These are phyloP conservation scores for Agrypnia vestita DNA, from an alignment of 1,140 invertebrate species.

Conservation along the genomic window DNA sequence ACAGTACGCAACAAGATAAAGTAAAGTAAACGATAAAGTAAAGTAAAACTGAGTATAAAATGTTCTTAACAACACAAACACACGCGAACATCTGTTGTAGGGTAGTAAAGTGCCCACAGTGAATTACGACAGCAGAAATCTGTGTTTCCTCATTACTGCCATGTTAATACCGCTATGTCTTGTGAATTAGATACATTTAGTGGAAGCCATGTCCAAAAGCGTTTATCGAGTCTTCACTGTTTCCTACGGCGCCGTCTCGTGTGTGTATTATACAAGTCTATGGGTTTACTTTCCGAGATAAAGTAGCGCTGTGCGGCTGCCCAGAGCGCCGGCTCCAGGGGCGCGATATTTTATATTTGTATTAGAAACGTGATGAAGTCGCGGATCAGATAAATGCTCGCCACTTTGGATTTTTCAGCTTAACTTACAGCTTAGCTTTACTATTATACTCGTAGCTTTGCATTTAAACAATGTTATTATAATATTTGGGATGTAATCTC, in stretches of 20 bases:
- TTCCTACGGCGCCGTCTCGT: not conserved
- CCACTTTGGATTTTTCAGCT: not conserved
- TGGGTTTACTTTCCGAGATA: constrained; percentile 19
- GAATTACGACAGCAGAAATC: constrained; percentile 15
- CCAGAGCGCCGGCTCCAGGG: not conserved
- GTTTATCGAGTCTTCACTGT: constrained; percentile 11
- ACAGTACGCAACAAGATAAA: too few relatives aligned
- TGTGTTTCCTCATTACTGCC: constrained; percentile 22
- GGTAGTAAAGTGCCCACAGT: too few relatives aligned
- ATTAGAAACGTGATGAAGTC: constrained; percentile 15
- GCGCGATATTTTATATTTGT: constrained; percentile 10
- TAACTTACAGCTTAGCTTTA: not conserved
- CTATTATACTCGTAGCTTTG: too few relatives aligned
- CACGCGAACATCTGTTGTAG: too few relatives aligned
- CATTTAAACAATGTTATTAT: too few relatives aligned
- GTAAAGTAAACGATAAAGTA: too few relatives aligned
- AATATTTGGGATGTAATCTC: too few relatives aligned
- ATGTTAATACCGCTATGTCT: constrained; percentile 11
- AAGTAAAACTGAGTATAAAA: too few relatives aligned
- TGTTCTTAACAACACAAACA: too few relatives aligned
- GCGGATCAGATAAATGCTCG: not conserved
- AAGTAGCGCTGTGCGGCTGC: not conserved
- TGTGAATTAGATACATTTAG: constrained; percentile 18
- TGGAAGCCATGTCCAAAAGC: not conserved
- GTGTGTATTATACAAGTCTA: constrained; percentile 12